Evolutionary conservation across 2,797 vertebrate genomes (phyloP).

Genomic region (Esox lucius): DNA sequence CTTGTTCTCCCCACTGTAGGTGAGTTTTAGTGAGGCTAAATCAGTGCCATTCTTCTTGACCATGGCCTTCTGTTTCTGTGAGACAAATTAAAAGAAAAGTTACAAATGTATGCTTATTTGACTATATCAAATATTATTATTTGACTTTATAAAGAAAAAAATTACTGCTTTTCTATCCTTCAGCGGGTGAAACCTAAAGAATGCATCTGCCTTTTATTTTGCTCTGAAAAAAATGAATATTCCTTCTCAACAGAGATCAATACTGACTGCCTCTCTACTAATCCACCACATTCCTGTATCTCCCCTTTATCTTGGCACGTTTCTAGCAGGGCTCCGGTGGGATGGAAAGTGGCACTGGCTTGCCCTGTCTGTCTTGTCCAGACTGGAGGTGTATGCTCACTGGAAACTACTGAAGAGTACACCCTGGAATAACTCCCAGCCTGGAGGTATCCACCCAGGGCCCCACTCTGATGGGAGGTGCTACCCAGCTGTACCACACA

Average conservation of each 20-base stretch:
- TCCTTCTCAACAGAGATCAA: neutral
- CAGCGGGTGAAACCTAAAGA: too few species aligned
- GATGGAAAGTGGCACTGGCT: conserved; percentile 36
- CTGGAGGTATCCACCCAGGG: conserved; percentile 8
- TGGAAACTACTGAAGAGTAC: conserved; percentile 33
- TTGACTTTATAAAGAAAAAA: too few species aligned
- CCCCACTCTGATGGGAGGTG: conserved; percentile 38
- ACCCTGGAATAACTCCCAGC: conserved; percentile 19
- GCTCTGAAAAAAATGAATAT: too few species aligned
- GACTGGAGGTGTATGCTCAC: conserved; percentile 32
- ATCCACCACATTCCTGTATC: neutral
- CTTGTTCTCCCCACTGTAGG: too few species aligned
- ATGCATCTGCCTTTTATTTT: too few species aligned
- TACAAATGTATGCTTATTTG: too few species aligned
- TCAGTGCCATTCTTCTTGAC: too few species aligned
- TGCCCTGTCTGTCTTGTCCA: conserved; percentile 27
- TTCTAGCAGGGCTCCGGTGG: conserved; percentile 34
- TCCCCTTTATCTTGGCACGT: conserved; percentile 21
- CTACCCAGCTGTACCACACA: conserved; percentile 25
- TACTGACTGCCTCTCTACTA: neutral
- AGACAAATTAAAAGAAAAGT: too few species aligned
- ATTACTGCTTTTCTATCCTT: too few species aligned
- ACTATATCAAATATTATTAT: too few species aligned
- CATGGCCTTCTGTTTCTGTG: too few species aligned
- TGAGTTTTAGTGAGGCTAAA: too few species aligned